Evolutionary conservation across 2,797 vertebrate species (phyloP).

Genomic region (Pseudomugil gertrudae): DNA sequence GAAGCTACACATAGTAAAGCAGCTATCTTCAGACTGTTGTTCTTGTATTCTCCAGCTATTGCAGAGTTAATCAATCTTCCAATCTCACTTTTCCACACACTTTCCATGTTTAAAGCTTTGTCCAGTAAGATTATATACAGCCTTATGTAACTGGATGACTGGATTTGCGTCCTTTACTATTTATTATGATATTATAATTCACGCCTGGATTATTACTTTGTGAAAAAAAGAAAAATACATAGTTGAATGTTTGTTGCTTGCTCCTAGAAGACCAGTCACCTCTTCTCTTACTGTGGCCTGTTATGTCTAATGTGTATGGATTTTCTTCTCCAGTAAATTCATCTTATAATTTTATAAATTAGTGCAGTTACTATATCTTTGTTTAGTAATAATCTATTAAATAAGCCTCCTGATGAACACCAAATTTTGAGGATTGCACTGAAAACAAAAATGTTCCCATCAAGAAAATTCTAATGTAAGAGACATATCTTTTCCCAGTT

Average conservation of each 20-base stretch:
- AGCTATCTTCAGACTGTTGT: constrained; percentile 6
- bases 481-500: constrained; percentile 1
- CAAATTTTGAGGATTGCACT: background rate
- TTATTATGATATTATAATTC: constrained; percentile 1
- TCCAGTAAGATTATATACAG: constrained; percentile 21
- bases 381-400: background rate
- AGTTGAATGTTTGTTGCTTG: background rate
- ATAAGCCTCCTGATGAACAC: background rate
- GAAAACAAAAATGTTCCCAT: background rate
- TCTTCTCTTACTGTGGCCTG: background rate
- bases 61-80: no score
- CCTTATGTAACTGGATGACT: constrained; percentile 8
- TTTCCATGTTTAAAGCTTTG: background rate
- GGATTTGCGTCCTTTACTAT: constrained; percentile 7
- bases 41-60: constrained; percentile 8
- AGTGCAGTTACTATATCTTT: background rate
- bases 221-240: background rate
- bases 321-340: background rate
- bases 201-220: background rate
- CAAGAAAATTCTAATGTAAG: background rate
- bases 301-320: background rate
- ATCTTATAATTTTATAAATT: background rate
- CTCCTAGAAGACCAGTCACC: background rate
- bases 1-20: no score
- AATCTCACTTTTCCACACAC: constrained; percentile 16